These are phyloP conservation scores for Drosophila fungiperda DNA, from an alignment of 2,888 invertebrate genomes.

Conservation along the genomic window DNA sequence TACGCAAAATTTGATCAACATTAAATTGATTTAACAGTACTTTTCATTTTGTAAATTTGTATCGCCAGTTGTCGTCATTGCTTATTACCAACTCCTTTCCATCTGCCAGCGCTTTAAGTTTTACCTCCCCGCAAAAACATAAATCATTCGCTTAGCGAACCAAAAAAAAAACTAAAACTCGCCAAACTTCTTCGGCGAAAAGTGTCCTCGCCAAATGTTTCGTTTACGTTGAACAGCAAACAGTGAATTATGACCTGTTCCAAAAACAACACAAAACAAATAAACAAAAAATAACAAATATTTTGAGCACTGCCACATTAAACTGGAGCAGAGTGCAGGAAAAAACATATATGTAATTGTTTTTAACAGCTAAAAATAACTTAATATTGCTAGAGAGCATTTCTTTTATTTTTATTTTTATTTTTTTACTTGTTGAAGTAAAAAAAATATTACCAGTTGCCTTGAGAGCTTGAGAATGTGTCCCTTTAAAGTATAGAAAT, in stretches of 20 bases:
- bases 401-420: not conserved
- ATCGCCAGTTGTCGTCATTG: slow-evolving; percentile 50
- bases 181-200: slow-evolving; percentile 43
- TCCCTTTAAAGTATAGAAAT: not conserved
- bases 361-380: not conserved
- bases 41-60: slow-evolving; percentile 5
- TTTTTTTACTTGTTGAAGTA: not conserved
- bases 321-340: slow-evolving; percentile 6
- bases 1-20: not conserved
- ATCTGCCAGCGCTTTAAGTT: slow-evolving; percentile 19
- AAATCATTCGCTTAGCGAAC: slow-evolving; percentile 58
- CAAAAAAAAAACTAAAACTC: slow-evolving; percentile 32
- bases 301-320: slow-evolving; percentile 24
- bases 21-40: not conserved
- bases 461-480: not conserved
- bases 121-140: slow-evolving; percentile 34
- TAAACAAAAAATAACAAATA: slow-evolving; percentile 18
- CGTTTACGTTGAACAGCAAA: slow-evolving; percentile 51
- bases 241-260: slow-evolving; percentile 43
- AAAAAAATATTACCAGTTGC: not conserved
- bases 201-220: slow-evolving; percentile 59
- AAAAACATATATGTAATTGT: slow-evolving; percentile 16
- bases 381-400: not conserved
- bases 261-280: slow-evolving; percentile 8
- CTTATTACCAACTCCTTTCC: slow-evolving; percentile 55